phyloP scores from a whole-genome alignment of 2,888 invertebrate species.

The Caenorhabditis sulstoni region DNA sequence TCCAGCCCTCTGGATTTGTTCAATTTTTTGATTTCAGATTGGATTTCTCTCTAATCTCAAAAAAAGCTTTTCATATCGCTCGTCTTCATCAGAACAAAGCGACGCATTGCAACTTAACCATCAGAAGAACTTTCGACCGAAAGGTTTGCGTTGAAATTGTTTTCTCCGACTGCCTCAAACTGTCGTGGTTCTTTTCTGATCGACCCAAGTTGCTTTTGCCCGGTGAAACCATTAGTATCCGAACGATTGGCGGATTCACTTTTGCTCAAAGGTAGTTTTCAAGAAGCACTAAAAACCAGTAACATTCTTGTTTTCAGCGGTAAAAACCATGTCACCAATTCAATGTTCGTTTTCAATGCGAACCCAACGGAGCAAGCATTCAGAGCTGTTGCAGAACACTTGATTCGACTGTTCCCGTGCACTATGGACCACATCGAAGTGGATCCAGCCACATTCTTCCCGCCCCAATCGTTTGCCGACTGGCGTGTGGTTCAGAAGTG shows the following conservation, averaged over 20 bases:
- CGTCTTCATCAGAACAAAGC: neutral
- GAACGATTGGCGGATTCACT: too few species aligned
- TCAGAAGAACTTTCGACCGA: neutral
- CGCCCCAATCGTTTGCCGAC: neutral
- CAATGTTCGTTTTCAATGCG: neutral
- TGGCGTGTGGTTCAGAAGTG: neutral
- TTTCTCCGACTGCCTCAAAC: neutral
- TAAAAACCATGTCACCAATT: neutral
- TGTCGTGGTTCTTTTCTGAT: neutral
- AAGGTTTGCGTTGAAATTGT: neutral
- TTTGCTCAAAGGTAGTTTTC: too few species aligned
- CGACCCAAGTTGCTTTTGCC: neutral
- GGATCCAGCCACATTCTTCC: neutral
- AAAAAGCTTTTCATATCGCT: neutral
- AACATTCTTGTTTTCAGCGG: neutral
- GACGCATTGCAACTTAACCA: neutral
- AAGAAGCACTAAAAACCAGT: too few species aligned
- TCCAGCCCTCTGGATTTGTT: neutral
- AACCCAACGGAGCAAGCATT: neutral
- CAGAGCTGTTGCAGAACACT: neutral
- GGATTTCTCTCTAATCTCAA: neutral
- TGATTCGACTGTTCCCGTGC: neutral
- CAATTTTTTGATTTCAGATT: neutral
- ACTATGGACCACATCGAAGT: neutral
- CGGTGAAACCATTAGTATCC: too few species aligned